Evolutionary conservation across 2,797 vertebrate genomes (phyloP), one percentile per base, ranked within the genome.

Genomic region (Enteromius anoplus): DNA sequence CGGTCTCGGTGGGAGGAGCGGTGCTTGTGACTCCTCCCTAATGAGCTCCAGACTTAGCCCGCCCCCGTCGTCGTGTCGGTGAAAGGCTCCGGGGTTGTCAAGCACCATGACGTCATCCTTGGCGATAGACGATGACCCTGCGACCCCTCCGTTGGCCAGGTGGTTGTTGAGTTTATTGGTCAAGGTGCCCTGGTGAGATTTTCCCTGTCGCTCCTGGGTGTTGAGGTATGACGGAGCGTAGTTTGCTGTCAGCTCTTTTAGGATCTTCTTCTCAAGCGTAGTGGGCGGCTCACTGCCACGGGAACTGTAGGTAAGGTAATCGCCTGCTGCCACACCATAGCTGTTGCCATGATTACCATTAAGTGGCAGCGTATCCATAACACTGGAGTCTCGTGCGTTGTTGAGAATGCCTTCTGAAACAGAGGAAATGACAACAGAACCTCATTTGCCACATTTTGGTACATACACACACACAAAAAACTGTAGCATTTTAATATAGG

Each of bases 301-400:
- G n/a, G 93, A 94, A 84, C 93, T 86, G 66, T 95, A 95, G 82
- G 96, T 97, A 94, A 99, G 91, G 94, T 98, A 99, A 91, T 99
- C 98, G 26, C 97, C 94, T 90, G 96, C 95, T 92, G 97, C 96
- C 93, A 98, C 96, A 93, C 95, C 97, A 94, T 99, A 99, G 95
- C 96, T 98, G 94, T 99, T 99, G 92, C 95, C 96, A 84, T 99
- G 98, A 96, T 98, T 99, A 93, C 98, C 98, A 91, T 99, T 99
- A 91, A 99, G 98, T 92, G 97, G 98, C 93, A 99, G 97, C 81
- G 98, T 99, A 94, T 99, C 98, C 98, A 98, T 99, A 93, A 98
- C 97, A 92, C 97, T 98, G 96, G 98, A 97, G 95, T 99, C 98
- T 93, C 97, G 97, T 90, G 97, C 96, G 93, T 99, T 99, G 96